Evolutionary conservation across 2,888 invertebrate species (phyloP).

Genomic region (Melanotus villosus): DNA sequence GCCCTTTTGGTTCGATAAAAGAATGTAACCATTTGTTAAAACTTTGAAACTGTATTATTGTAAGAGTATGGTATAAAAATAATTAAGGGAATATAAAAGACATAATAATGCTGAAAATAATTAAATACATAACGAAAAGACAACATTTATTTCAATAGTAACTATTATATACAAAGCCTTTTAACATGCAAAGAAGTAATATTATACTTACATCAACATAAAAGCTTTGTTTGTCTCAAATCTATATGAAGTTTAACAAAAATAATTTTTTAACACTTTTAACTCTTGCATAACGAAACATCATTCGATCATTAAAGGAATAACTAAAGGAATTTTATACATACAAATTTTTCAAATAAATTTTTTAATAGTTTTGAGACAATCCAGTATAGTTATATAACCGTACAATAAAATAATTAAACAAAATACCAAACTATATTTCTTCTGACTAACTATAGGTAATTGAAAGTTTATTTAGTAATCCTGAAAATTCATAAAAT

Average conservation of each 20-base stretch:
- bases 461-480: no score
- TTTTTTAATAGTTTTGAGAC: not conserved
- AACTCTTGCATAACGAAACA: no score
- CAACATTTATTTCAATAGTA: constrained; percentile 62
- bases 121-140: constrained; percentile 58
- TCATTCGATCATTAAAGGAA: no score
- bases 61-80: no score
- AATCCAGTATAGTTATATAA: not conserved
- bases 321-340: no score
- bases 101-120: no score
- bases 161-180: constrained; percentile 60
- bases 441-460: no score
- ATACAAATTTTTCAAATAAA: not conserved
- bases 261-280: not conserved
- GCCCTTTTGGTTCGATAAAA: no score
- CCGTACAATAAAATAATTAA: not conserved
- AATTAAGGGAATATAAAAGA: no score
- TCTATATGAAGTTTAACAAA: not conserved
- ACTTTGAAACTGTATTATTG: no score
- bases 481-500: no score
- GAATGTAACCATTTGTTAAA: no score
- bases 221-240: constrained; percentile 23
- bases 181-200: constrained; percentile 49
- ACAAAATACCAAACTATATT: not conserved
- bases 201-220: constrained; percentile 37